These are phyloP conservation scores for Crenuchus spilurus DNA, from an alignment of 2,797 vertebrate species.

Conservation along the genomic window DNA sequence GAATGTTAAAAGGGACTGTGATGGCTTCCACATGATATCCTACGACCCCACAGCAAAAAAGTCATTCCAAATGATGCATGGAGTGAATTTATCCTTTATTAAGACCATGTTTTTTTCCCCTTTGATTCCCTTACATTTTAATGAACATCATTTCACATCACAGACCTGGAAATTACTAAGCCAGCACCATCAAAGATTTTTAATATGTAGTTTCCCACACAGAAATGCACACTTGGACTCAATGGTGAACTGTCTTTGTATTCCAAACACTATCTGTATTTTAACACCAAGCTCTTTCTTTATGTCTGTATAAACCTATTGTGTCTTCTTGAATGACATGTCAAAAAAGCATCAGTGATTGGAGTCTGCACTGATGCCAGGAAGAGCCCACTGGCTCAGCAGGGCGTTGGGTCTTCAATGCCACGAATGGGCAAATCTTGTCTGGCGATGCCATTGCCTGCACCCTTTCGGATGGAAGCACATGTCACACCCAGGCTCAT, in stretches of 20 bases:
- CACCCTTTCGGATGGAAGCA: constrained; percentile 74
- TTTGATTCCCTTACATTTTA: constrained; percentile 39
- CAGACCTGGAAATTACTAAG: neutral
- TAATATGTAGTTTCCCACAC: neutral
- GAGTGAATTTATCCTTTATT: constrained; percentile 61
- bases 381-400: constrained; percentile 76
- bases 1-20: constrained; percentile 64
- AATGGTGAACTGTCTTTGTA: neutral
- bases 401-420: constrained; percentile 72
- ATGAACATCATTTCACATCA: neutral
- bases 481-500: constrained; percentile 76
- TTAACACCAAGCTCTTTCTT: constrained; percentile 12
- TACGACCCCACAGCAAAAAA: constrained; percentile 62
- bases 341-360: constrained; percentile 74
- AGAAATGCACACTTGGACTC: neutral
- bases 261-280: constrained; percentile 12
- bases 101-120: constrained; percentile 21
- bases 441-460: constrained; percentile 75
- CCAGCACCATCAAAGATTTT: neutral
- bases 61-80: constrained; percentile 70
- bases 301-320: constrained; percentile 34
- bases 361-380: constrained; percentile 72
- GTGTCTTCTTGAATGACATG: constrained; percentile 68
- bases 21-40: constrained; percentile 75
- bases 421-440: constrained; percentile 77